Evolutionary conservation across 2,113 vertebrate genomes (phyloP), one percentile per base, ranked within the genome.

Genomic region (Pluvianellus socialis): DNA sequence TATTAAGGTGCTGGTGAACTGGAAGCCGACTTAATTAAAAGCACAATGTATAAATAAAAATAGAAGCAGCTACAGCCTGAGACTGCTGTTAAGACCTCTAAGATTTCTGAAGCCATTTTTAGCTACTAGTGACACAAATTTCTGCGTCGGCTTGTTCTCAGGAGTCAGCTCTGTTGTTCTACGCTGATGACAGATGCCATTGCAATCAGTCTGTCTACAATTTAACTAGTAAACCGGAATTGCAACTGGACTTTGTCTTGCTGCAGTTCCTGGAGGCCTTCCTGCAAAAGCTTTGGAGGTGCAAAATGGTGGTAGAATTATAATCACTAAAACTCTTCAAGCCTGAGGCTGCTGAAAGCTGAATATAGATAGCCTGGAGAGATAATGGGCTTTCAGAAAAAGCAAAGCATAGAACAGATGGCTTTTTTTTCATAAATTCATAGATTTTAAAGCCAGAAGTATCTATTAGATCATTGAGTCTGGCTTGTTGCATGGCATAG

Each of bases 381-480:
- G 83, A 92, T 76, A 95, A 91, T 79, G 44, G 76, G 30, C 55
- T 94, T 81, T 68, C 72, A 93, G 82, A 84, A 92, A 92, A 92
- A 65, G 65, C 84, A 84, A 80, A 77, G 79, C 59, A 44, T 77
- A 70, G 82, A 73, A 80, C 28, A 88, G 67, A 74, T 74, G 28
- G 23, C 1, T 28, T 72, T 73, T 80, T 85, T 45, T 42, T 44
- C 44, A 49, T 33, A 45, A 55, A 42, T 71, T 55, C n/a, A 8
- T 66, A 45, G 87, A 66, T 92, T 92, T 94, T 86, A 86, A 80
- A 93, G 38, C 30, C 79, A 86, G 44, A 81, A 77, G 71, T 72
- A 21, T 45, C 72, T 74, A 38, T 88, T 90, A 88, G 72, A 59
- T 95, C 44, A 40, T 22, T 55, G 55, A 80, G 42, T 86, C 79